These are phyloP conservation scores for Heteromormyrus szaboi DNA, from an alignment of 2,797 vertebrate genomes.

Conservation along the genomic window DNA sequence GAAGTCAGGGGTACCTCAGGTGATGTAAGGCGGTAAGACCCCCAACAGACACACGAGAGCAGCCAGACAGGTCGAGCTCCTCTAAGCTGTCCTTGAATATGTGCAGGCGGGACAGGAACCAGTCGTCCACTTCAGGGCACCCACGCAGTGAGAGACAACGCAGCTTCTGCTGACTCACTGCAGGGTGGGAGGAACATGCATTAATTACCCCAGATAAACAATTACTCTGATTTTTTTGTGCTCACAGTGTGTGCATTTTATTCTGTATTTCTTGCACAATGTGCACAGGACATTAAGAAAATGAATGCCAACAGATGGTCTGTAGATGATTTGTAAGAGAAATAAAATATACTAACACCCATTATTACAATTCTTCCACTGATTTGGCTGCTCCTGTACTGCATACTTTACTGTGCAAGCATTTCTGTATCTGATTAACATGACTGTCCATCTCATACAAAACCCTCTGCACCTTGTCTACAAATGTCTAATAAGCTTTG, in stretches of 20 bases:
- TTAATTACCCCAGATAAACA: not conserved
- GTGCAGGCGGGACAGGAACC: conserved; percentile 71
- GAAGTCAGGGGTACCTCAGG: conserved; percentile 53
- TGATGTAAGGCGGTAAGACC: conserved; percentile 75
- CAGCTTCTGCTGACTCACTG: conserved; percentile 59
- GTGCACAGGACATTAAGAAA: not conserved
- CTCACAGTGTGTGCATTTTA: not conserved
- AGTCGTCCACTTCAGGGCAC: conserved; percentile 75
- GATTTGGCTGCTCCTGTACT: not conserved
- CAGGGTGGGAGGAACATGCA: not conserved
- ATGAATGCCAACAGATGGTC: not conserved
- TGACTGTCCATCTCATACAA: not conserved
- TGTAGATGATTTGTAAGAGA: not conserved
- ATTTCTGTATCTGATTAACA: not conserved
- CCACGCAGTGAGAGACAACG: conserved; percentile 57
- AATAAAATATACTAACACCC: not conserved
- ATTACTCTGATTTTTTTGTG: not conserved
- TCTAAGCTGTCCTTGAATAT: conserved; percentile 59
- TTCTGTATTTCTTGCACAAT: not conserved
- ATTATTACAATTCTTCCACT: not conserved
- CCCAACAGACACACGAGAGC: conserved; percentile 63
- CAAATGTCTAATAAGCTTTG: not conserved
- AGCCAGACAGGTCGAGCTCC: conserved; percentile 73
- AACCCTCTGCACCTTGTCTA: not conserved
- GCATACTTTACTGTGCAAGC: not conserved